These are phyloP conservation scores for Epicauta chinensis DNA, from an alignment of 1,140 invertebrate species.

Conservation along the genomic window DNA sequence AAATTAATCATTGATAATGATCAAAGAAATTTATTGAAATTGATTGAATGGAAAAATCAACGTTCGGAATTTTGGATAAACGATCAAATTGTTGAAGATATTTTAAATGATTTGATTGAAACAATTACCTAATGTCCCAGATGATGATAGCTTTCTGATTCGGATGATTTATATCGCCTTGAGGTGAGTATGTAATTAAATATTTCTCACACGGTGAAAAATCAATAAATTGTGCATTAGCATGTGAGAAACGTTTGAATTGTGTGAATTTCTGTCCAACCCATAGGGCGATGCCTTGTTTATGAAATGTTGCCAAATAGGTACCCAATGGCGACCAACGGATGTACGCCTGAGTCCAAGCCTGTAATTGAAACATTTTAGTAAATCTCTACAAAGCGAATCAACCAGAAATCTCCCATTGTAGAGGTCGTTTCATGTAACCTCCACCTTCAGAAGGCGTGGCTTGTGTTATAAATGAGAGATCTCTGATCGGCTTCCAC, in stretches of 20 bases:
- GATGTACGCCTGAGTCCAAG: constrained; percentile 92
- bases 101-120: no score
- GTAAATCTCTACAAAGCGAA: neutral
- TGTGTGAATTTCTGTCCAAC: constrained; percentile 90
- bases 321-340: constrained; percentile 97
- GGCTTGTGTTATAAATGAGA: no score
- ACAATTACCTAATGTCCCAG: constrained; percentile 78
- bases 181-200: constrained; percentile 84
- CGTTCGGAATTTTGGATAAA: no score
- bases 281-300: constrained; percentile 93
- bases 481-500: neutral
- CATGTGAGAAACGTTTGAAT: constrained; percentile 86
- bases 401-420: no score
- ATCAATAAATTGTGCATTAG: constrained; percentile 90
- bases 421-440: no score
- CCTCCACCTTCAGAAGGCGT: no score
- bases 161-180: constrained; percentile 54
- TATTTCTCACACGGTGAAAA: constrained; percentile 98
- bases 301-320: constrained; percentile 93
- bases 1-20: no score
- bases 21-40: no score
- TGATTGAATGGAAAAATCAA: no score
- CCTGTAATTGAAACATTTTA: constrained; percentile 46
- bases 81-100: no score
- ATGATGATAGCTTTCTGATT: constrained; percentile 75